Evolutionary conservation across 2,888 invertebrate species (phyloP).

Genomic region (Pseudoips prasinana): DNA sequence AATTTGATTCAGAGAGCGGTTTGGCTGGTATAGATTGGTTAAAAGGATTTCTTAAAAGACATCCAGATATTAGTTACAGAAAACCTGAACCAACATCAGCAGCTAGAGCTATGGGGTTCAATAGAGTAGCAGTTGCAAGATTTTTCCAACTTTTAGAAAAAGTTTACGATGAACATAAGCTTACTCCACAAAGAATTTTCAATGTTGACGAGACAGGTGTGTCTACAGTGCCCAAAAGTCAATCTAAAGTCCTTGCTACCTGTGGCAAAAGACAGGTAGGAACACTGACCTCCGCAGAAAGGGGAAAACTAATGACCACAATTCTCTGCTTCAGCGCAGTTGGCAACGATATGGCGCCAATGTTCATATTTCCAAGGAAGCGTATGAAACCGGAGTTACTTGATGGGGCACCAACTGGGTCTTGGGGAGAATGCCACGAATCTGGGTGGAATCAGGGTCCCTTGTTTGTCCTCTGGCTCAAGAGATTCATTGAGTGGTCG

Average conservation of each 20-base stretch:
- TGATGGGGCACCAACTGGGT: background rate
- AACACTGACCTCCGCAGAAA: constrained; percentile 14
- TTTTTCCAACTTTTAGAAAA: constrained; percentile 1
- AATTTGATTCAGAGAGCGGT: no score
- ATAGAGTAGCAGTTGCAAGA: constrained; percentile 2
- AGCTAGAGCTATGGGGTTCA: constrained; percentile 8
- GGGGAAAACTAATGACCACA: constrained; percentile 11
- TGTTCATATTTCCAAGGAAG: constrained; percentile 33
- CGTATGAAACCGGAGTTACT: constrained; percentile 26
- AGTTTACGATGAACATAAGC: no score
- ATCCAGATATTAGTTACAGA: constrained; percentile 6
- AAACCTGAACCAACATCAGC: constrained; percentile 8
- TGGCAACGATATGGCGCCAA: constrained; percentile 8
- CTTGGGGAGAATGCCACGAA: background rate
- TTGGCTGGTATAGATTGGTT: constrained; percentile 11
- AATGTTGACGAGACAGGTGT: constrained; percentile 8
- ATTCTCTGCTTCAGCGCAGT: constrained; percentile 14
- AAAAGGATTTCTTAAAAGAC: constrained; percentile 9
- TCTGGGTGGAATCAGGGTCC: constrained; percentile 3
- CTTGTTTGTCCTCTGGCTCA: constrained; percentile 24
- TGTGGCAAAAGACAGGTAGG: constrained; percentile 17
- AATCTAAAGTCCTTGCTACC: constrained; percentile 5
- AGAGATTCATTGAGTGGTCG: background rate
- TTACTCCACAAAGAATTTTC: background rate
- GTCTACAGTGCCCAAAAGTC: constrained; percentile 9